Base-by-base conservation (phyloP, 2,888 invertebrate genomes). In the Hydrotaea cyrtoneurina region DNA sequence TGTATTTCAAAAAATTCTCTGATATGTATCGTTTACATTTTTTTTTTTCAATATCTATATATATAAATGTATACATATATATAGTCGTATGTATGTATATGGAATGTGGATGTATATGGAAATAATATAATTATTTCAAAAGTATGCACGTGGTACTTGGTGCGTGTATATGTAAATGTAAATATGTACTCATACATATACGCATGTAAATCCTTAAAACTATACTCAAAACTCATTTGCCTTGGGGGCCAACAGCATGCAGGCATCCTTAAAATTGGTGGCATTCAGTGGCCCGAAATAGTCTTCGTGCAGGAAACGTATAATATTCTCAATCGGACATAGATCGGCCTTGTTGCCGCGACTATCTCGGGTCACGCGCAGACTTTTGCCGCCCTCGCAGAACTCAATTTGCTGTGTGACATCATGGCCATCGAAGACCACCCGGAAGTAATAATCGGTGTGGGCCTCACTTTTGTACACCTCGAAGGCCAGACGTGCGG, bases 251-350 rank as follows among this genome's bases (percentile, higher is more conserved):
- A 87, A 83, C 26, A 93, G 91, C 0, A 93, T 93, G 86, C 97
- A 97, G 0, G 97, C 97, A 89, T 97, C 97, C 91, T 97, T 97
- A 90, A 96, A 97, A 92, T 97, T 97, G 15, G 96, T 96, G n/a
- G 95, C 96, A 91, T 97, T 97, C 88, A 98, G 95, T 75, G 94
- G 93, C 15, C 94, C 93, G 89, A 98, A 97, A 91, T 97, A 97
- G 92, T 97, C 96, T 87, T 97, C 97, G 88, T 97, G 97, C 85
- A 98, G 94, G 92, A 97, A 98, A 85, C 97, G 93, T 11, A 97
- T 95, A 84, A 98, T 97, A 89, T 96, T 96, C 91, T 97, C 97
- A 86, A 98, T 96, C 2, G 96, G 96, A 92, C 98, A 98, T 0
- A 97, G 91, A 89, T 95, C 94, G 66, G 95, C 93, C 82, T 91